These are phyloP conservation scores for Tenthredo mesomela DNA, from an alignment of 2,888 invertebrate species.

Conservation along the genomic window DNA sequence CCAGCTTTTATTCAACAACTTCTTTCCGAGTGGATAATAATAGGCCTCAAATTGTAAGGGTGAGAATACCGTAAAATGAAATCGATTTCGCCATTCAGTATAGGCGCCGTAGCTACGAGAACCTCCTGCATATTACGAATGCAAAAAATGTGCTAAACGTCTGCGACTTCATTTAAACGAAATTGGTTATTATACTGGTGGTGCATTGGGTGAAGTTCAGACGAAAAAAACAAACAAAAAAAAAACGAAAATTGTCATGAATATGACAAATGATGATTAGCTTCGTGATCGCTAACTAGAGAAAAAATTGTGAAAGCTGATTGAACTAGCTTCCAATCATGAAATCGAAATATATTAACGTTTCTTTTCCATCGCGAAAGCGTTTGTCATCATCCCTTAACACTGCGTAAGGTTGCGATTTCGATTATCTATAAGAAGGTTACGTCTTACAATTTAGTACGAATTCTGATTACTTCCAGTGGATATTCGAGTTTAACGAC, in stretches of 20 bases:
- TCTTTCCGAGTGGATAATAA: background rate
- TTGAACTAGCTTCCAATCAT: background rate
- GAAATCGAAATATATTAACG: too few species aligned
- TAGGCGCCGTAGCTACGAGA: background rate
- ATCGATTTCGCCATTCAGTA: background rate
- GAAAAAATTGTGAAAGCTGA: background rate
- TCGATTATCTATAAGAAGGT: background rate
- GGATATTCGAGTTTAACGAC: background rate
- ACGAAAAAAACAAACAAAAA: too few species aligned
- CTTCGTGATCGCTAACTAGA: background rate
- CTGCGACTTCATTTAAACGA: background rate
- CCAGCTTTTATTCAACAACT: background rate
- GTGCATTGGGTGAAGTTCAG: background rate
- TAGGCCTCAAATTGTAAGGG: background rate
- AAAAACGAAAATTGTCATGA: background rate
- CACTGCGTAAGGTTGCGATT: too few species aligned
- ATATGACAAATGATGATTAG: background rate
- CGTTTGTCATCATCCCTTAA: too few species aligned
- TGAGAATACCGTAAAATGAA: background rate
- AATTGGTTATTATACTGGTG: background rate
- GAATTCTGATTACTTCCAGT: background rate
- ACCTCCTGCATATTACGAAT: background rate
- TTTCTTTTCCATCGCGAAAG: too few species aligned
- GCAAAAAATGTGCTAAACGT: background rate
- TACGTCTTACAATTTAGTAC: background rate